Evolutionary conservation across 1,140 invertebrate species (phyloP), one percentile per base, ranked within the genome.

Genomic region (Sarcophaga peregrina): DNA sequence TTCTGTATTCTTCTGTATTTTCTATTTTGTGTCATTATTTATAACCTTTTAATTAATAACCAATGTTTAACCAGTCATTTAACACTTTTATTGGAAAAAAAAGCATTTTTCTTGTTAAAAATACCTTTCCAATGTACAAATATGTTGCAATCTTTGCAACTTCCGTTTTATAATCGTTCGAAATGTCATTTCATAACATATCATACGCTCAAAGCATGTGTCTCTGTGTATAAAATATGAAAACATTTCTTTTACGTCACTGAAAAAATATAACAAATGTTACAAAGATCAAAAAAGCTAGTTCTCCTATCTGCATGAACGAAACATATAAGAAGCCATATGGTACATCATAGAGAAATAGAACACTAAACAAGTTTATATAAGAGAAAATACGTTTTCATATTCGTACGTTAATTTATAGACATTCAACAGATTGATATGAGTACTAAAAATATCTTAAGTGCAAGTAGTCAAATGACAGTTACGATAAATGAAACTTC

Each of bases 401-500:
- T 68, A 17, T 68, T 25, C n/a, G 25, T 37, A 37, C 5, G 17
- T 20, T 68, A 68, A 68, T 68, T 68, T 68, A 68, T 68, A 20
- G 62, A 20, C 62, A 68, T 68, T 68, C 20, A 68, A 20, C 5
- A 68, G 62, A 68, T 68, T 68, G 62, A 68, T 68, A 15, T 68
- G 62, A 17, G 10, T 20, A 58, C 5, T 68, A 68, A 25, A 68
- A 68, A 68, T 68, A 68, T 68, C 62, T 68, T 20, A 68, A 68
- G 62, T 68, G 62, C 62, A 68, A 25, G 62, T 25, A 68, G 62
- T 68, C 62, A 68, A 68, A 20, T 68, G 62, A 68, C 62, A 68
- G 62, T 25, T 68, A n/a, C 20, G 62, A 68, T 68, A 68, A 68
- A 68, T 20, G 20, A 20, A 20, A 25, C 20, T 68, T 68, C 62